phyloP scores from a whole-genome alignment of 2,113 vertebrate genomes.

The Oceanites oceanicus region DNA sequence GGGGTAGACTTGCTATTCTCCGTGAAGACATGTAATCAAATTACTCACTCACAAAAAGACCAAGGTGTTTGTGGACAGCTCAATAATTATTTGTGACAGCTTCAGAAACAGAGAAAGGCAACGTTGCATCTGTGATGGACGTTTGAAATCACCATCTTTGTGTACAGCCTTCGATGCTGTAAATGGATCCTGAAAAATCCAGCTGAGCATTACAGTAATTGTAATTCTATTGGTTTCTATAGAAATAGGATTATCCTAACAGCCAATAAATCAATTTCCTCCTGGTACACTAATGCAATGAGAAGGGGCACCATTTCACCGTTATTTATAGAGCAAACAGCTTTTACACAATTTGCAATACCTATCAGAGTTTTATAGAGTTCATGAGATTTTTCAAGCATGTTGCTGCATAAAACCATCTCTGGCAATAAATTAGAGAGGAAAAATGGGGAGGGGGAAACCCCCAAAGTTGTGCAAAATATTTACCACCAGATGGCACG shows the following conservation, averaged over 20 bases:
- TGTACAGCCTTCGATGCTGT: background rate
- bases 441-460: background rate
- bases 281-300: background rate
- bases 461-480: background rate
- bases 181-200: slow-evolving; percentile 15
- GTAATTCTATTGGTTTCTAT: slow-evolving; percentile 20
- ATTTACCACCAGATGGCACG: slow-evolving; percentile 90
- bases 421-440: background rate
- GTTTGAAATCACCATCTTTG: background rate
- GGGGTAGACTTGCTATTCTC: background rate
- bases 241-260: slow-evolving; percentile 32
- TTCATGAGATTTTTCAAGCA: slow-evolving; percentile 35
- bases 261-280: slow-evolving; percentile 49
- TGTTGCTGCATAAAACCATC: slow-evolving; percentile 22
- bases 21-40: slow-evolving; percentile 12
- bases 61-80: background rate
- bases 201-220: background rate
- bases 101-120: background rate
- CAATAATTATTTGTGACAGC: slow-evolving; percentile 7
- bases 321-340: slow-evolving; percentile 55
- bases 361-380: slow-evolving; percentile 55
- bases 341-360: slow-evolving; percentile 57
- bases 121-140: background rate
- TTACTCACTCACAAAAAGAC: background rate
- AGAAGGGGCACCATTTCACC: slow-evolving; percentile 6